Base-by-base conservation (phyloP, 1,140 invertebrate genomes). In the Calliphora vicina region DNA sequence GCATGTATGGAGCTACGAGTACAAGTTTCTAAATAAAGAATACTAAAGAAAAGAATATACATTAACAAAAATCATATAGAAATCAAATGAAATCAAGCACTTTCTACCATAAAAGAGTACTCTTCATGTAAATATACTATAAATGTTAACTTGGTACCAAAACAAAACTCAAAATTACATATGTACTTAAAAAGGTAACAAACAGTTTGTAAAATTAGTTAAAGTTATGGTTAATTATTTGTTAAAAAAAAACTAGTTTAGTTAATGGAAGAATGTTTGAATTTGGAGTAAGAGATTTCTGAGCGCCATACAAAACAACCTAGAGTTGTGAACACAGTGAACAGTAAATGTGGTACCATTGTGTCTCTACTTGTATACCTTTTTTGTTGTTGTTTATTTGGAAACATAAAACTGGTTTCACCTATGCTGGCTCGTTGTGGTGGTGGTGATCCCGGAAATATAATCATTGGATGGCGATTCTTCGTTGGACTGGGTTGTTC, bases 401-500 rank as follows among this genome's bases (percentile, higher is more conserved):
- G 90, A 84, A 91, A 92, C 84, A 89, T 90, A 84, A 91, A 91
- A 83, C 86, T 88, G 17, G 85, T 87, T 85, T 89, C 89, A 83
- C 86, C 87, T 74, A 87, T 91, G 29, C 91, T 91, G 10, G 92
- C 91, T 86, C 92, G 88, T 84, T 93, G 92, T 1, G 93, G 94
- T 12, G 94, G 94, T 2, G 94, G 94, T 10, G 94, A 94, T 1
- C 94, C 93, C 1, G 91, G 91, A 50, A 91, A 89, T 73, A 87
- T 86, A 2, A 90, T 84, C 35, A 87, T 84, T 15, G 91, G 90
- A 25, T 90, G 84, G 23, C 87, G 86, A 81, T 89, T 88, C 50
- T 87, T 88, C 1, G 91, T 92, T 25, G 94, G 94, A 2, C 93
- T 94, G 0, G 94, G 92, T 82, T 93, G 91, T 89, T 94, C 92